Percentiles rank a stretch among this genome's conserved stretches.
phyloP scores from a whole-genome alignment of 2,888 invertebrate genomes.

The Xestia rhomboidea region DNA sequence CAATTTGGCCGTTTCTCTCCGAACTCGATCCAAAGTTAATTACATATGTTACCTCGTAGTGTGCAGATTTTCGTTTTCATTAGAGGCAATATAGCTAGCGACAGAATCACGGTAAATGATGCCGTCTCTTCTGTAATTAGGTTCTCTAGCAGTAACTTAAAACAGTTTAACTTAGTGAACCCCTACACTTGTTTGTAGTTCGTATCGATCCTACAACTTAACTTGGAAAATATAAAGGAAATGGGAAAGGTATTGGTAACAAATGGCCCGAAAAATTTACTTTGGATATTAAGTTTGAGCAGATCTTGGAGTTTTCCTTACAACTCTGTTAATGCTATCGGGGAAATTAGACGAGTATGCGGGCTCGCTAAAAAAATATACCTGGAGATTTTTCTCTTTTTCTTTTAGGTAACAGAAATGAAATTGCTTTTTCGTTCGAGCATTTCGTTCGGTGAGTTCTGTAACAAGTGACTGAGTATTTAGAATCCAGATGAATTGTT shows the following conservation, averaged over 20 bases:
- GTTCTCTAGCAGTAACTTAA: slow-evolving; percentile 40
- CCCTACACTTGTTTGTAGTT: slow-evolving; percentile 61
- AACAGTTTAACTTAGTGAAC: slow-evolving; percentile 56
- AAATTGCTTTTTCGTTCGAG: slow-evolving; percentile 34
- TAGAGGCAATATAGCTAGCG: slow-evolving; percentile 47
- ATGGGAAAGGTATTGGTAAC: slow-evolving; percentile 57
- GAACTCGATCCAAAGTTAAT: slow-evolving; percentile 60
- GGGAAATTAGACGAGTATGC: slow-evolving; percentile 49
- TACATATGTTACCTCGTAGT: slow-evolving; percentile 58
- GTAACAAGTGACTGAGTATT: slow-evolving; percentile 31
- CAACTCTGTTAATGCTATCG: slow-evolving; percentile 46
- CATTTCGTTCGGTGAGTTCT: slow-evolving; percentile 30
- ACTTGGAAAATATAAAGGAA: slow-evolving; percentile 59
- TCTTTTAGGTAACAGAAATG: slow-evolving; percentile 28
- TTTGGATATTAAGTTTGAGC: slow-evolving; percentile 63
- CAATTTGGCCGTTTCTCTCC: slow-evolving; percentile 58
- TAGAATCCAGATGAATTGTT: slow-evolving; percentile 32
- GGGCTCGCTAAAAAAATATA: slow-evolving; percentile 41
- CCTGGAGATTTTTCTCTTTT: slow-evolving; percentile 19
- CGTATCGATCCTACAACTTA: slow-evolving; percentile 48
- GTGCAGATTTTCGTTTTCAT: slow-evolving; percentile 59
- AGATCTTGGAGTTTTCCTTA: slow-evolving; percentile 55
- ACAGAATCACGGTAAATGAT: slow-evolving; percentile 60
- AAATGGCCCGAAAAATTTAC: slow-evolving; percentile 68
- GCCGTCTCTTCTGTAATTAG: slow-evolving; percentile 50